Conservation (phyloP, 2,113 vertebrate genomes). For the Caretta caretta region DNA sequence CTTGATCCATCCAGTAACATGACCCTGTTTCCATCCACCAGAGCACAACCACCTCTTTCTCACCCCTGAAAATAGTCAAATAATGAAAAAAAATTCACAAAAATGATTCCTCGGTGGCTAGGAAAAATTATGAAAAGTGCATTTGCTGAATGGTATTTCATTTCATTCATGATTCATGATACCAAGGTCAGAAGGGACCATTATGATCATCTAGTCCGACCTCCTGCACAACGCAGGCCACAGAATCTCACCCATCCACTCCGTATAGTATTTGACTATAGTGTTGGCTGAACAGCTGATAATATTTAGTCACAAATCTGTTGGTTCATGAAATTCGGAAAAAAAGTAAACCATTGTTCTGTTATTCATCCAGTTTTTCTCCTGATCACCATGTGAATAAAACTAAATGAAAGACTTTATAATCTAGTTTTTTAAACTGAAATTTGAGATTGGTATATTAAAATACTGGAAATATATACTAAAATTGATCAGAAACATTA, state of each 20-base stretch:
- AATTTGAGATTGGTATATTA: neutral
- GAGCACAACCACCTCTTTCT: neutral
- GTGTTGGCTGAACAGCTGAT: neutral
- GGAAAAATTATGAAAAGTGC: neutral
- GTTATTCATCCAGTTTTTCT: neutral
- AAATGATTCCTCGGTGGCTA: neutral
- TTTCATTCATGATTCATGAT: too few relatives aligned
- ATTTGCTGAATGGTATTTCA: neutral
- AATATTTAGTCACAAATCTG: neutral
- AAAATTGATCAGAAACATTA: neutral
- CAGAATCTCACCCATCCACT: too few relatives aligned
- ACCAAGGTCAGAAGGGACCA: too few relatives aligned
- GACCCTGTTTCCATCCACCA: neutral
- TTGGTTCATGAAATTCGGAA: neutral
- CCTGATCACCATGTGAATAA: neutral
- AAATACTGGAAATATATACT: neutral
- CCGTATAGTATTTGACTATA: neutral
- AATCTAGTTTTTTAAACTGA: neutral
- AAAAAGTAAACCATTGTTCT: neutral
- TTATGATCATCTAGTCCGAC: too few relatives aligned
- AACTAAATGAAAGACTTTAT: neutral
- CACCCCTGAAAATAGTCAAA: neutral
- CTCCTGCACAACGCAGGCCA: too few relatives aligned
- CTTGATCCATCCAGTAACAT: neutral
- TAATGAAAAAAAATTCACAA: neutral